Conservation (phyloP, 2,113 vertebrate species). For the Notarius quadriscutis region DNA sequence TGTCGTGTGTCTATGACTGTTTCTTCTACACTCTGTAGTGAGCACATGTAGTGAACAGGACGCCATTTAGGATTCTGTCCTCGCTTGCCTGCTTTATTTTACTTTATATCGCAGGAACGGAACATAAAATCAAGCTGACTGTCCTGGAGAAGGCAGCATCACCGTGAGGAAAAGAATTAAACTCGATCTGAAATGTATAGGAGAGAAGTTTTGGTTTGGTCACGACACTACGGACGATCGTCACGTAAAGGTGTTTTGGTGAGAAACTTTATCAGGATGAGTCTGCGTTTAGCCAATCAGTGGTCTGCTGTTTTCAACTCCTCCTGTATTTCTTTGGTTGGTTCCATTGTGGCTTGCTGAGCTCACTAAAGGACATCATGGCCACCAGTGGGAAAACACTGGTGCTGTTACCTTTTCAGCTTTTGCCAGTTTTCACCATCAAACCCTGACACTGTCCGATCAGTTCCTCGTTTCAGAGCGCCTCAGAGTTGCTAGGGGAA, state of each 20-base stretch:
- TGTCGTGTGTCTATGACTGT: no score
- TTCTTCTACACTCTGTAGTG: no score
- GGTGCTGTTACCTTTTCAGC: neutral
- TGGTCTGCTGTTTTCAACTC: neutral
- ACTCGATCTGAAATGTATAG: no score
- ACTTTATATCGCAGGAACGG: no score
- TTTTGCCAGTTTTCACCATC: neutral
- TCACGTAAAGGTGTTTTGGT: neutral
- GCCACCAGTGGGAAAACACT: neutral
- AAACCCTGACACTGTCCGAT: neutral
- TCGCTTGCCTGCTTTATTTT: no score
- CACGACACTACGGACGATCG: no score
- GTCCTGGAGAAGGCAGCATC: neutral
- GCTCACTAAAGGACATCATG: neutral
- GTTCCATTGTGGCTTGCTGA: neutral
- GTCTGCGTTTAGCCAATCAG: neutral
- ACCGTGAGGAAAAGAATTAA: neutral
- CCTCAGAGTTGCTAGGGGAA: conserved; percentile 37
- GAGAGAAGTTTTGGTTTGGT: no score
- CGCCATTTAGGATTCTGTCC: no score
- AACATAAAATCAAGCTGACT: neutral
- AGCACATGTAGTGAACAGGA: no score
- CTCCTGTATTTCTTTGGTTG: neutral
- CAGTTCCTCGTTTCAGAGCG: conserved; percentile 2
- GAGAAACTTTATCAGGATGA: neutral